Conservation (phyloP, 2,113 vertebrate genomes). For the Fulica atra region DNA sequence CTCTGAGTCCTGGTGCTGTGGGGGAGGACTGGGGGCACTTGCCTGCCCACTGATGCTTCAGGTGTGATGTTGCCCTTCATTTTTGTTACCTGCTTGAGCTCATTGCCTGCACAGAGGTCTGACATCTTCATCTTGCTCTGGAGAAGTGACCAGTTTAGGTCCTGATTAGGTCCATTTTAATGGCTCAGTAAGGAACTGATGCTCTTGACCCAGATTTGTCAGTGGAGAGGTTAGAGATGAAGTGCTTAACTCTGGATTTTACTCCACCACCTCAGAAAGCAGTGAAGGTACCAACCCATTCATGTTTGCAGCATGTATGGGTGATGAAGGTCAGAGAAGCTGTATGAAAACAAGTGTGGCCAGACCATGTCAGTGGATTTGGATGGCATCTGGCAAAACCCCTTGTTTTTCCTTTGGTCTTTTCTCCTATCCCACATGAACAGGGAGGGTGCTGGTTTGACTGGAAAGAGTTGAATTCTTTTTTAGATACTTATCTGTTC, state of each 20-base stretch:
- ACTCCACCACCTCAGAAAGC: not conserved
- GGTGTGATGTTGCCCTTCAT: fast-evolving
- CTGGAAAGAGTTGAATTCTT: not conserved
- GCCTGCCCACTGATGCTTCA: not conserved
- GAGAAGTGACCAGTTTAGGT: not conserved
- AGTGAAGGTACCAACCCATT: not conserved
- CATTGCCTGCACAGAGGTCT: not conserved
- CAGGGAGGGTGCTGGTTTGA: not conserved
- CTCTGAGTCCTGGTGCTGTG: not conserved
- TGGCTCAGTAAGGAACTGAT: not conserved
- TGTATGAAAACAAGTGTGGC: not conserved
- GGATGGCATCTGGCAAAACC: not conserved
- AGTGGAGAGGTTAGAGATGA: not conserved
- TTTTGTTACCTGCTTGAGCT: not conserved
- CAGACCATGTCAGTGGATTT: not conserved
- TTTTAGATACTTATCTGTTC: not conserved
- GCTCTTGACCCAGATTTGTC: not conserved
- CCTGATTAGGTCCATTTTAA: fast-evolving
- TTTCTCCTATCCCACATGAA: not conserved
- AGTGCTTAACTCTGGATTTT: not conserved
- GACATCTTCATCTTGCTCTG: not conserved
- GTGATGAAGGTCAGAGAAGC: not conserved
- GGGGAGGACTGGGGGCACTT: not conserved
- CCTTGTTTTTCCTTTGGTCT: not conserved
- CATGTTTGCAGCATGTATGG: fast-evolving